A percentile compares a stretch with the other conserved stretches of the same genome.
phyloP scores from a whole-genome alignment of 2,888 invertebrate species.

The Steromphala cineraria region DNA sequence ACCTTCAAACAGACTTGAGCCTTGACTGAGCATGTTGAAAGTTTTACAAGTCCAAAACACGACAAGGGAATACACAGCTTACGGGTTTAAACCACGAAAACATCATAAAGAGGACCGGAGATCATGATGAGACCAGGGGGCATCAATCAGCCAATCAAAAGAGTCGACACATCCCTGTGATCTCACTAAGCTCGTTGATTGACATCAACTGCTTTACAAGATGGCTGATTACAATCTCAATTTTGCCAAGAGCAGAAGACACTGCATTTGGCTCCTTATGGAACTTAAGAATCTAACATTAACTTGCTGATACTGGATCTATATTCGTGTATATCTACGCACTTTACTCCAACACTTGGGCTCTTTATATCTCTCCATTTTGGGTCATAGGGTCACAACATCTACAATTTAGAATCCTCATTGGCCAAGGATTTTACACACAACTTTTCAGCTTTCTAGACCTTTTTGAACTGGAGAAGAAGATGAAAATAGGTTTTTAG shows the following conservation, averaged over 20 bases:
- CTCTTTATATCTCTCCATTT: background rate
- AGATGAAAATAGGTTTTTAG: no score
- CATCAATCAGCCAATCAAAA: slow-evolving; percentile 16
- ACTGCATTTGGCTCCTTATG: background rate
- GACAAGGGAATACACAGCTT: background rate
- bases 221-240: background rate
- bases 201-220: slow-evolving; percentile 1
- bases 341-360: background rate
- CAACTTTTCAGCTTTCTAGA: no score
- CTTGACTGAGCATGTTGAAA: background rate
- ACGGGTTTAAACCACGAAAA: background rate
- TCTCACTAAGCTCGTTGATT: background rate
- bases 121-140: background rate
- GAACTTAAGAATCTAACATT: background rate
- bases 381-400: no score
- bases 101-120: background rate
- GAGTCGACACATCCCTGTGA: background rate
- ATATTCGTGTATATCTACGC: background rate
- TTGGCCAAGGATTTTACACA: no score
- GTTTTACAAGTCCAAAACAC: slow-evolving; percentile 10
- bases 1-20: slow-evolving; percentile 1
- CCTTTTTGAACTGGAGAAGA: no score
- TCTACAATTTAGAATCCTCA: no score
- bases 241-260: background rate
- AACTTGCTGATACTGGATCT: background rate